A percentile compares a stretch with the other conserved stretches of the same genome.
These are phyloP conservation scores for Synergus gifuensis DNA, from an alignment of 2,888 invertebrate genomes.

Conservation along the genomic window DNA sequence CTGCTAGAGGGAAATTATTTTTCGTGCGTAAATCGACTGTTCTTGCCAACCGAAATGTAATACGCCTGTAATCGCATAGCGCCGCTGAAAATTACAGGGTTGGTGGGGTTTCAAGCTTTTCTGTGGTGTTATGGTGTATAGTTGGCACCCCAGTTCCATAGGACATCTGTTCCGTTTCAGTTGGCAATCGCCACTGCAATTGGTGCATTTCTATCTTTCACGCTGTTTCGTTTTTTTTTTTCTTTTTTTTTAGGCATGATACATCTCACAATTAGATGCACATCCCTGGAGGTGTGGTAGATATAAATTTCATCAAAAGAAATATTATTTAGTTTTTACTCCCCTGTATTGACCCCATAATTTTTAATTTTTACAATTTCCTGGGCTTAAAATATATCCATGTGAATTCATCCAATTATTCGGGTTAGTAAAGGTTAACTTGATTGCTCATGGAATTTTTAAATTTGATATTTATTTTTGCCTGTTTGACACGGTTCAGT, in stretches of 20 bases:
- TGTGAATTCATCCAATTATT: too few relatives aligned
- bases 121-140: slow-evolving; percentile 14
- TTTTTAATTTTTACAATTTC: background rate
- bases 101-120: slow-evolving; percentile 34
- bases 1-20: slow-evolving; percentile 50
- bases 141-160: slow-evolving; percentile 40
- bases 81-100: slow-evolving; percentile 52
- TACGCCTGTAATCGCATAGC: slow-evolving; percentile 57
- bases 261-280: background rate
- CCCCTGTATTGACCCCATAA: background rate
- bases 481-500: too few relatives aligned
- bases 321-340: background rate
- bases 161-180: slow-evolving; percentile 53
- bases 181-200: slow-evolving; percentile 17
- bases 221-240: background rate
- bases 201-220: slow-evolving; percentile 11
- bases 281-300: background rate
- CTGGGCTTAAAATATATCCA: too few relatives aligned
- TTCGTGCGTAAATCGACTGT: slow-evolving; percentile 50
- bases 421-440: too few relatives aligned
- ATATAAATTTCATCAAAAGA: background rate
- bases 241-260: background rate
- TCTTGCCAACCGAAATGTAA: slow-evolving; percentile 49
- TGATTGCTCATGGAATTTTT: too few relatives aligned
- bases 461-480: too few relatives aligned